These are phyloP conservation scores for Excalfactoria chinensis DNA, from an alignment of 2,113 vertebrate species.

Conservation along the genomic window DNA sequence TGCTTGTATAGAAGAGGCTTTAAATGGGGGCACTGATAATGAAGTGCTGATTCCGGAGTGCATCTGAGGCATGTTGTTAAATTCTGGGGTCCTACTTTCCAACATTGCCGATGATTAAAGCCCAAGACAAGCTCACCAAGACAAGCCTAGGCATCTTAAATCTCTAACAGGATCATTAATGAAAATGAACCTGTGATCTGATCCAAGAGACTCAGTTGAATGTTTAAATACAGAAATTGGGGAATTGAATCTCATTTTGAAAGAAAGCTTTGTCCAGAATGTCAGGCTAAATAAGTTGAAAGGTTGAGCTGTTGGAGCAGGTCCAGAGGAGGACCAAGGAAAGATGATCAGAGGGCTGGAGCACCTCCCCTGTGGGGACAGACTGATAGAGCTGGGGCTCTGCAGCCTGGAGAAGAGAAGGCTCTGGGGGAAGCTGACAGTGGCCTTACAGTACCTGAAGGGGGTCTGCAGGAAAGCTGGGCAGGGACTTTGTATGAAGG, in stretches of 20 bases:
- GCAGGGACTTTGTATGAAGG: no score
- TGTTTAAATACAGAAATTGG: background rate
- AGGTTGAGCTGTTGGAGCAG: background rate
- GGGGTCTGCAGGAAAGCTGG: no score
- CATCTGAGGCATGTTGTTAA: conserved; percentile 89
- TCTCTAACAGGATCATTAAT: conserved; percentile 80
- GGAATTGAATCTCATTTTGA: fast-evolving
- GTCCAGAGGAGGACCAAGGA: no score
- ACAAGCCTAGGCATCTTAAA: conserved; percentile 73
- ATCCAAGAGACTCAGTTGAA: conserved; percentile 78
- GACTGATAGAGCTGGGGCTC: no score
- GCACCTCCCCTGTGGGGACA: no score
- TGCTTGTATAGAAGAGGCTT: conserved; percentile 57
- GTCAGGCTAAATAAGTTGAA: background rate
- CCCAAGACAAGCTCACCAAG: conserved; percentile 80
- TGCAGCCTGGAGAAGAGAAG: no score
- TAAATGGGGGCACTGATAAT: conserved; percentile 82
- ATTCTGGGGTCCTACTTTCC: conserved; percentile 68
- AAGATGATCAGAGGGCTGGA: no score
- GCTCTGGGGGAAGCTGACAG: no score
- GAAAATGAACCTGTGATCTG: conserved; percentile 82
- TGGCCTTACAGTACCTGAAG: no score
- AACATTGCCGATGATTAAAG: conserved; percentile 88
- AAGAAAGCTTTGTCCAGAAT: background rate
- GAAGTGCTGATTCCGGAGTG: conserved; percentile 90